Evolutionary conservation across 2,888 invertebrate genomes (phyloP).

Genomic region (Apodemia mormo): DNA sequence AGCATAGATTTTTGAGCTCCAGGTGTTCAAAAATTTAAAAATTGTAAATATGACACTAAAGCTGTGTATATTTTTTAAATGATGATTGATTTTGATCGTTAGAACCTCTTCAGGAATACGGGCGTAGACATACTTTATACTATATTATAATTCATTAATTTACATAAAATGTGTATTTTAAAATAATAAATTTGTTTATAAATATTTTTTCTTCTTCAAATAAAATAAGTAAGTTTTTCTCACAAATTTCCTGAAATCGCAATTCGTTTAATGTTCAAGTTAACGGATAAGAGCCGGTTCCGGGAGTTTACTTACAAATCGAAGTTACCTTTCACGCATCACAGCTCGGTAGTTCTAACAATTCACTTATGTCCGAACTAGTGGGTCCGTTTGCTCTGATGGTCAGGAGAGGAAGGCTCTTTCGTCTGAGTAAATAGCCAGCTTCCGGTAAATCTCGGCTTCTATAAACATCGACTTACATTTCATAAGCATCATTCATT

Average conservation of each 20-base stretch:
- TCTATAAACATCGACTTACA: slow-evolving; percentile 38
- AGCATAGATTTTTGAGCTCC: too few relatives aligned
- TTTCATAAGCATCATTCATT: slow-evolving; percentile 46
- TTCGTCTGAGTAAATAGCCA: slow-evolving; percentile 57
- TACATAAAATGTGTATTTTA: too few relatives aligned
- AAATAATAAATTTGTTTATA: too few relatives aligned
- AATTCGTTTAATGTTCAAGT: slow-evolving; percentile 18
- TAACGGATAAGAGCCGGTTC: slow-evolving; percentile 29
- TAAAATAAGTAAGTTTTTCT: background rate
- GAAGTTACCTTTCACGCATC: slow-evolving; percentile 50
- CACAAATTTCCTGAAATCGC: background rate
- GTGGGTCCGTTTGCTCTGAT: slow-evolving; percentile 55
- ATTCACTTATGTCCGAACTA: slow-evolving; percentile 42
- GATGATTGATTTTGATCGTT: too few relatives aligned
- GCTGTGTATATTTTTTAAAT: too few relatives aligned
- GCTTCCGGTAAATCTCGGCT: slow-evolving; percentile 38
- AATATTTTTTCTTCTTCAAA: background rate
- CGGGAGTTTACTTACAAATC: slow-evolving; percentile 28
- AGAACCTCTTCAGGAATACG: too few relatives aligned
- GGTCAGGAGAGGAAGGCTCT: slow-evolving; percentile 50
- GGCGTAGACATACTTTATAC: too few relatives aligned
- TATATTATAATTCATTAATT: too few relatives aligned
- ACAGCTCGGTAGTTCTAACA: slow-evolving; percentile 43
- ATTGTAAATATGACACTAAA: too few relatives aligned
- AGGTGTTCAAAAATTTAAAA: too few relatives aligned